These are phyloP conservation scores for Chaitophorus viminalis DNA, from an alignment of 2,888 invertebrate genomes.

Conservation along the genomic window DNA sequence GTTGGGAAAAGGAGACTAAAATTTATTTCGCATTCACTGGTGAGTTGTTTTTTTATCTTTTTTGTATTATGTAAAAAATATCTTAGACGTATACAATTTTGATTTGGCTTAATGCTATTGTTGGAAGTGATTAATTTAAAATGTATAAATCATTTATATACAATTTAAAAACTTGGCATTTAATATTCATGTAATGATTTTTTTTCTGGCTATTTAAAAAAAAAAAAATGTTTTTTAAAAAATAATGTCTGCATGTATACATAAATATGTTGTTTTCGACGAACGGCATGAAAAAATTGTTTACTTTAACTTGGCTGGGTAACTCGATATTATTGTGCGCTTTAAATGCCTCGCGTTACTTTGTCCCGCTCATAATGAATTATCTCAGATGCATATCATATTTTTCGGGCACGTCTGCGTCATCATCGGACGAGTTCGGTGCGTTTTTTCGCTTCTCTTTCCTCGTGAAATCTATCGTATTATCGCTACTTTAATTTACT, in stretches of 20 bases:
- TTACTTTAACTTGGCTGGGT: background rate
- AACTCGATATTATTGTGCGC: too few relatives aligned
- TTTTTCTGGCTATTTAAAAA: background rate
- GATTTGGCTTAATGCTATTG: too few relatives aligned
- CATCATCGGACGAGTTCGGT: background rate
- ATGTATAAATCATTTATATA: too few relatives aligned
- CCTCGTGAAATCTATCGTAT: background rate
- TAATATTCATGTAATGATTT: too few relatives aligned
- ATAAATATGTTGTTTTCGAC: background rate
- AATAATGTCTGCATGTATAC: too few relatives aligned
- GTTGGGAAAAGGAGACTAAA: too few relatives aligned
- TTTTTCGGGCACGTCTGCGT: background rate
- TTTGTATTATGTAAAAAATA: too few relatives aligned
- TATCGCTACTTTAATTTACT: background rate
- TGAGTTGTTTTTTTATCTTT: too few relatives aligned
- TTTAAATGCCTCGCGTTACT: background rate
- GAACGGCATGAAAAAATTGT: background rate
- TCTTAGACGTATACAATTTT: too few relatives aligned
- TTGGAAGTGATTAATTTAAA: too few relatives aligned
- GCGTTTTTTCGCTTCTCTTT: background rate
- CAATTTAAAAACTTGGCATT: too few relatives aligned
- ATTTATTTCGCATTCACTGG: too few relatives aligned
- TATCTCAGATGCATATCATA: background rate
- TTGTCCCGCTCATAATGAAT: background rate
- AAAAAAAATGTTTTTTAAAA: background rate